Percentiles rank a stretch among this genome's conserved stretches.
These are phyloP conservation scores for Atta texana DNA, from an alignment of 1,140 invertebrate species.

Conservation along the genomic window DNA sequence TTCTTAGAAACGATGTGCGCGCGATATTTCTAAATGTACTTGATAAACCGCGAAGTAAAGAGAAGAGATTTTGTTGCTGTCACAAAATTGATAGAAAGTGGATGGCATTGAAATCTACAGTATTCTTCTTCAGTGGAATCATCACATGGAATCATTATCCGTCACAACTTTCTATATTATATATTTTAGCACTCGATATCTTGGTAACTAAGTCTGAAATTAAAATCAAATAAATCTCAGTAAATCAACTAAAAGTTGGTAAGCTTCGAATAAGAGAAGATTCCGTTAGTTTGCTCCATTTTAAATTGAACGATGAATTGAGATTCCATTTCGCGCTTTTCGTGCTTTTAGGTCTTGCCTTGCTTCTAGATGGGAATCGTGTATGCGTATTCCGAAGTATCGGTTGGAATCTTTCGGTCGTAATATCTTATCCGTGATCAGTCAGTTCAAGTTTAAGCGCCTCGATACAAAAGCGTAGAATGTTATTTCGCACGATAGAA, in stretches of 20 bases:
- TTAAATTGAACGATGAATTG: not conserved
- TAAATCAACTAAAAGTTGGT: conserved; percentile 12
- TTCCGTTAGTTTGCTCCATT: not conserved
- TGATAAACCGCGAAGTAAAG: not conserved
- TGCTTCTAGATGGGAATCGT: not conserved
- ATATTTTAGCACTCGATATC: conserved; percentile 4
- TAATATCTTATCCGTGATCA: not conserved
- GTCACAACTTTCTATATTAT: not conserved
- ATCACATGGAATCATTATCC: not conserved
- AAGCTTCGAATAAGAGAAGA: not conserved
- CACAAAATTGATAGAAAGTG: not conserved
- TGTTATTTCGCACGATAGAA: conserved; percentile 6
- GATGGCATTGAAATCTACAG: not conserved
- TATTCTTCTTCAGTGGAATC: not conserved
- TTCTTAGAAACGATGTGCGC: not conserved
- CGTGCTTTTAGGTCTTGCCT: not conserved
- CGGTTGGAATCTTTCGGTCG: not conserved
- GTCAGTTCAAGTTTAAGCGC: not conserved
- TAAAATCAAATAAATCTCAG: conserved; percentile 11
- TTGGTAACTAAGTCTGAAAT: not conserved
- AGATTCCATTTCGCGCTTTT: not conserved
- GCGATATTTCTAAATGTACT: not conserved
- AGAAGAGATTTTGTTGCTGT: not conserved
- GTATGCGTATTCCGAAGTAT: not conserved
- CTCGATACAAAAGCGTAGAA: not conserved